Evolutionary conservation across 2,113 vertebrate genomes (phyloP), one percentile per base, ranked within the genome.

Genomic region (Muntiacus reevesi): DNA sequence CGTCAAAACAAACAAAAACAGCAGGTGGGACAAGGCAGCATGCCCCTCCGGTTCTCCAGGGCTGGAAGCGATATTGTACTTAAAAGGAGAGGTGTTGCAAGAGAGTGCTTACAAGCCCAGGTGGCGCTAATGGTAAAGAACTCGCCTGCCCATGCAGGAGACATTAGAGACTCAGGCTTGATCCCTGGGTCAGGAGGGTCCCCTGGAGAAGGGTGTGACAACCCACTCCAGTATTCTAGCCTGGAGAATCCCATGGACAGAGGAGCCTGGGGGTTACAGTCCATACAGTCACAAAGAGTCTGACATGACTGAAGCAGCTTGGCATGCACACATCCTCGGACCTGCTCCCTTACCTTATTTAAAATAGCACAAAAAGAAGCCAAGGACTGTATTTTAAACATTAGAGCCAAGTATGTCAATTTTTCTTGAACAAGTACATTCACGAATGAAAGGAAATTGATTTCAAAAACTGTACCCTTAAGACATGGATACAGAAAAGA

Each of bases 331-430:
- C 23, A 87, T 97, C 57, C 17, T 43, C 76, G 92, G 67, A 91
- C 60, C 54, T 17, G 5, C 43, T 92, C 59, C 30, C 57, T 60
- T 55, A 94, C 97, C 95, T 97, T 96, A 96, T 96, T 97, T 96
- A 96, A 57, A 96, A 57, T 57, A 83, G 86, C 55, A 52, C 74
- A 78, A 9, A 30, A 47, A 47, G 7, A 28, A 5, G 25, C 25
- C 43, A 47, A 30, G 43, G 27, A 17, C 16, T 3, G 1, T 54
- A 82, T 82, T 57, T 90, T 79, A 28, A 30, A 33, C 59, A 82
- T 1, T 1, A 60, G 54, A 36, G 45, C 54, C 40, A 54, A 21
- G 2, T 23, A 36, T 25, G 8, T 59, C 13, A 30, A 82, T 5
- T 36, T 52, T 87, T 91, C 33, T 43, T 14, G 21, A 71, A 45